Evolutionary conservation across 2,888 invertebrate species (phyloP).

Genomic region (Cephus runcator): DNA sequence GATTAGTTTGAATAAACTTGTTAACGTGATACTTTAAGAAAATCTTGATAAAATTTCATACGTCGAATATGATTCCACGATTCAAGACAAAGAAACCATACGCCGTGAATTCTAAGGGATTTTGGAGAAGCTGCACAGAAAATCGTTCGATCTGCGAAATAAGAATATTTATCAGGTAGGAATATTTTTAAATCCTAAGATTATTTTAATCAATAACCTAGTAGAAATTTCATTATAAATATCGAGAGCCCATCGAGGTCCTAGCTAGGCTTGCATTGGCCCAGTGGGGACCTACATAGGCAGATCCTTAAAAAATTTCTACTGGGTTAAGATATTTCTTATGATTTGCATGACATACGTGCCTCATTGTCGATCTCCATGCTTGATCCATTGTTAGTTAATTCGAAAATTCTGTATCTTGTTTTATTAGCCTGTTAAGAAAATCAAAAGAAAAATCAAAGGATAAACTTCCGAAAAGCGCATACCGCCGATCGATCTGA

Average conservation of each 20-base stretch:
- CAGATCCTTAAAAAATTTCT: background rate
- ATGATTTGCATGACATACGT: background rate
- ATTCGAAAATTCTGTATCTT: background rate
- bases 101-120: constrained; percentile 45
- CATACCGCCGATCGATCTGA: too few relatives aligned
- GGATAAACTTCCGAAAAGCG: too few relatives aligned
- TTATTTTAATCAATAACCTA: too few relatives aligned
- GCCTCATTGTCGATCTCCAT: background rate
- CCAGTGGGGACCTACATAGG: too few relatives aligned
- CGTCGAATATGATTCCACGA: constrained; percentile 9
- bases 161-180: background rate
- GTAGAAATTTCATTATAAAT: too few relatives aligned
- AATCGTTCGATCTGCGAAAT: background rate
- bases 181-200: too few relatives aligned
- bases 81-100: constrained; percentile 45
- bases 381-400: background rate
- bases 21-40: background rate
- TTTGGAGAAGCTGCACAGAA: constrained; percentile 41
- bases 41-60: background rate
- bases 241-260: too few relatives aligned
- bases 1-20: background rate
- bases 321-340: background rate
- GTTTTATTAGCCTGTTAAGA: background rate
- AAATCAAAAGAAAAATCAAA: background rate
- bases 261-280: too few relatives aligned